These are phyloP conservation scores for Mormyrus hasselquistii DNA, from an alignment of 2,797 vertebrate species.

Conservation along the genomic window DNA sequence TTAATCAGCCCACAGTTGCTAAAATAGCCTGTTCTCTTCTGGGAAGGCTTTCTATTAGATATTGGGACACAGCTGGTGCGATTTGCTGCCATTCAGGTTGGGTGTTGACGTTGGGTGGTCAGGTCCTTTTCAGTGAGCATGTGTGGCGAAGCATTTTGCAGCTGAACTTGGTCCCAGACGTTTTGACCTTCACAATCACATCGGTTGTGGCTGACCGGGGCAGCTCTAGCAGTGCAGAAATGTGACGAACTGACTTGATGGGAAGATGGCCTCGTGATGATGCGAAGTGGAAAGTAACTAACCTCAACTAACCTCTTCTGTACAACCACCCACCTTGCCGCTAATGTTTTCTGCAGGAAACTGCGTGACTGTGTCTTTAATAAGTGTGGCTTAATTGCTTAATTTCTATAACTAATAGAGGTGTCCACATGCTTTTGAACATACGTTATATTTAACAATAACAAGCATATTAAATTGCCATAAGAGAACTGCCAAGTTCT, in stretches of 20 bases:
- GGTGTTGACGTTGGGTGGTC: background rate
- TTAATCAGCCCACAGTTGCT: background rate
- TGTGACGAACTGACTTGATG: background rate
- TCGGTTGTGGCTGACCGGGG: background rate
- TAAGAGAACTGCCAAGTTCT: background rate
- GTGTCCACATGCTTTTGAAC: background rate
- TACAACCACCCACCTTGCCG: background rate
- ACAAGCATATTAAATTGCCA: background rate
- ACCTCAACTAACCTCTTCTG: background rate
- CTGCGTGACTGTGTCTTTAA: background rate
- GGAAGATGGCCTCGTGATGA: background rate
- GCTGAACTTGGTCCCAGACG: background rate
- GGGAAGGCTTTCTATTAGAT: background rate
- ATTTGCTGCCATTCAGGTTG: background rate
- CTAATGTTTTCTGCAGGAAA: background rate
- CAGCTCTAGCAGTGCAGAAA: background rate
- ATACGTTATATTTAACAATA: background rate
- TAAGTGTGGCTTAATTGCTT: background rate
- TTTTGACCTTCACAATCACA: background rate
- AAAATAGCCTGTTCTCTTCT: background rate
- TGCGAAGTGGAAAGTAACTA: background rate
- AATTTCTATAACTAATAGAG: background rate
- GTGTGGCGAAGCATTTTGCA: background rate
- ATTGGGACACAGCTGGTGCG: background rate
- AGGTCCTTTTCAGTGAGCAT: background rate